These are phyloP conservation scores for Callipepla squamata DNA, from an alignment of 2,113 vertebrate species.

Conservation along the genomic window DNA sequence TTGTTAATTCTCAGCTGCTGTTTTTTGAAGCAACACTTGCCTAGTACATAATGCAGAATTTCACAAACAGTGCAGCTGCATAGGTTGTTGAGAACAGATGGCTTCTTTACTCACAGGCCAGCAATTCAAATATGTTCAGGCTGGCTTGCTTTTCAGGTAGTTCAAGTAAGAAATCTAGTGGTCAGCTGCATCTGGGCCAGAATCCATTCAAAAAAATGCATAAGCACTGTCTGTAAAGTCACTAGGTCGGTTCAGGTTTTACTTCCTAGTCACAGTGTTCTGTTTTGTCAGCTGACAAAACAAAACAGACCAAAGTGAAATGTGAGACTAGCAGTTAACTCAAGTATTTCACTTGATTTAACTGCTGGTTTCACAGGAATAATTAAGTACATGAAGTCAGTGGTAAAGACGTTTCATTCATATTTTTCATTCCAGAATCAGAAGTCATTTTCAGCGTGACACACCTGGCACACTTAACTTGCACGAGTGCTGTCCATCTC, in stretches of 20 bases:
- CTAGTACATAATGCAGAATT: not conserved
- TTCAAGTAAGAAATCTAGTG: not conserved
- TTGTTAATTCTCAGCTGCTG: not conserved
- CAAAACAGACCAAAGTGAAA: not conserved
- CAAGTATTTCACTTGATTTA: not conserved
- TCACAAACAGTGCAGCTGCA: not conserved
- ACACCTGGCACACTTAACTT: not conserved
- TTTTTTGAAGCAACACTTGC: not conserved
- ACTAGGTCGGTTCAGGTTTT: not conserved
- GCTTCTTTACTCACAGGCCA: not conserved
- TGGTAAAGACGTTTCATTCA: not conserved
- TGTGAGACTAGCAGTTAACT: not conserved
- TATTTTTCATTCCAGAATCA: not conserved
- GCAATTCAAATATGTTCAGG: not conserved
- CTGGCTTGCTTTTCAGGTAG: not conserved
- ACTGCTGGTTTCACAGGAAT: not conserved
- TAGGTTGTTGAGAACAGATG: not conserved
- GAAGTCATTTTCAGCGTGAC: not conserved
- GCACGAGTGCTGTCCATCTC: not conserved
- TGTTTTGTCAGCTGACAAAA: not conserved
- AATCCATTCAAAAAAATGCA: not conserved
- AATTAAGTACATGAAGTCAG: not conserved
- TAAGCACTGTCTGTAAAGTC: not conserved
- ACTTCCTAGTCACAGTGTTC: not conserved
- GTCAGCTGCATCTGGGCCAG: not conserved